Evolutionary conservation across 2,888 invertebrate genomes (phyloP).

Genomic region (Torymus texanus): DNA sequence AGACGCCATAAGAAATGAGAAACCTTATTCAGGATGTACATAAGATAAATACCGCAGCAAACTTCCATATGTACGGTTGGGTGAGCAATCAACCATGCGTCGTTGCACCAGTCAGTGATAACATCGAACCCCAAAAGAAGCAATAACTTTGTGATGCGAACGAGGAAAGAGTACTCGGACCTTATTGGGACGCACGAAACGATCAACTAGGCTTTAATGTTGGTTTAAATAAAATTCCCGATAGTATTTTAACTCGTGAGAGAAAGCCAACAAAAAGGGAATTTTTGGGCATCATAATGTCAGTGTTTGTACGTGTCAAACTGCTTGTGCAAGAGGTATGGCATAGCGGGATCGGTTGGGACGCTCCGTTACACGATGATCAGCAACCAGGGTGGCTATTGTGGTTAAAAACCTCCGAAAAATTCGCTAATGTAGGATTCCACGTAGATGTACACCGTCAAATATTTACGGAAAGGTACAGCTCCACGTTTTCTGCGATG

Average conservation of each 20-base stretch:
- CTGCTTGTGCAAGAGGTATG: background rate
- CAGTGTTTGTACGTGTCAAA: background rate
- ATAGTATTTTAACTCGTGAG: background rate
- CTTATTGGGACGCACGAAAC: background rate
- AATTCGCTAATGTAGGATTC: background rate
- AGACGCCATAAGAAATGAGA: background rate
- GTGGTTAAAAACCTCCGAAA: background rate
- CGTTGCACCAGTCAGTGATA: background rate
- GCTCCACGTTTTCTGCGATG: background rate
- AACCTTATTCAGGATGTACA: background rate
- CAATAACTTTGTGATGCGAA: background rate
- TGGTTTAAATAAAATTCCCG: background rate
- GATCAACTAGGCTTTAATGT: background rate
- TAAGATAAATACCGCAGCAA: background rate
- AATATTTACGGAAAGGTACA: background rate
- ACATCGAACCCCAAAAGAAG: background rate
- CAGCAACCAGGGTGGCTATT: background rate
- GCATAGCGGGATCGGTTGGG: background rate
- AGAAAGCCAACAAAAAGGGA: background rate
- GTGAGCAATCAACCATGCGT: background rate
- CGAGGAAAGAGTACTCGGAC: background rate
- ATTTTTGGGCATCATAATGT: background rate
- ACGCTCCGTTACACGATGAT: background rate
- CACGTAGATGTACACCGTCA: background rate
- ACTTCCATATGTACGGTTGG: conserved; percentile 3